Percentiles rank a stretch among this genome's conserved stretches.
These are phyloP conservation scores for Euproctis similis DNA, from an alignment of 2,888 invertebrate species.

Conservation along the genomic window DNA sequence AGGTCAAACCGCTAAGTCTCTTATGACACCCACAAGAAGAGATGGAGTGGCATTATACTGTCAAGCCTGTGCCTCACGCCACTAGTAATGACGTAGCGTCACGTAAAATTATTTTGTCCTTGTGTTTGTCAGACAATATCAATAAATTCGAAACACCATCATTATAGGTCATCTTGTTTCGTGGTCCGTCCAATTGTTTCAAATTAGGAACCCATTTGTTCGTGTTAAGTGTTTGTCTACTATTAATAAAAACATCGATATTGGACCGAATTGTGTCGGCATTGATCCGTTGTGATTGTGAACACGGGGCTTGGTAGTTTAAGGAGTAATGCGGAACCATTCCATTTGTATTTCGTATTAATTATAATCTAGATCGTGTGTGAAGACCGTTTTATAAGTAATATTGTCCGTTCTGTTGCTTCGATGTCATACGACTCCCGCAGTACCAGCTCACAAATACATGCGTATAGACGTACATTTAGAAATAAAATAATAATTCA, in stretches of 20 bases:
- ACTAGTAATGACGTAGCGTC: not conserved
- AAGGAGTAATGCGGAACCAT: constrained; percentile 22
- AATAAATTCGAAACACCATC: constrained; percentile 34
- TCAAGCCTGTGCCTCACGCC: too few species aligned
- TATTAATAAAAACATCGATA: constrained; percentile 43
- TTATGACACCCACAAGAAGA: too few species aligned
- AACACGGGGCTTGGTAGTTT: too few species aligned
- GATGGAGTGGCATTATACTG: too few species aligned
- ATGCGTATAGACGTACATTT: constrained; percentile 47
- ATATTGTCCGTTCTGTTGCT: constrained; percentile 13
- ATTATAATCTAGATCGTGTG: constrained; percentile 30
- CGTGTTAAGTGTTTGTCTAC: constrained; percentile 41
- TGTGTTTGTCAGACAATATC: constrained; percentile 5
- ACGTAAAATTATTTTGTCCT: constrained; percentile 5
- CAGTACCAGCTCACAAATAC: constrained; percentile 38
- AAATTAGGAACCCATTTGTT: constrained; percentile 63
- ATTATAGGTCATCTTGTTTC: constrained; percentile 28
- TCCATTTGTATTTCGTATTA: constrained; percentile 23
- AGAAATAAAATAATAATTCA: constrained; percentile 11
- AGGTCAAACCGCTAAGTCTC: too few species aligned
- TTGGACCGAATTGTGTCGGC: constrained; percentile 17
- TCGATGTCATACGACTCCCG: constrained; percentile 12
- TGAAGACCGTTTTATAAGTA: constrained; percentile 22
- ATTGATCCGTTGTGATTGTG: constrained; percentile 27
- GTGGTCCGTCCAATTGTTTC: constrained; percentile 49